Conservation (phyloP, 2,113 vertebrate genomes). For the Anhinga rufa region DNA sequence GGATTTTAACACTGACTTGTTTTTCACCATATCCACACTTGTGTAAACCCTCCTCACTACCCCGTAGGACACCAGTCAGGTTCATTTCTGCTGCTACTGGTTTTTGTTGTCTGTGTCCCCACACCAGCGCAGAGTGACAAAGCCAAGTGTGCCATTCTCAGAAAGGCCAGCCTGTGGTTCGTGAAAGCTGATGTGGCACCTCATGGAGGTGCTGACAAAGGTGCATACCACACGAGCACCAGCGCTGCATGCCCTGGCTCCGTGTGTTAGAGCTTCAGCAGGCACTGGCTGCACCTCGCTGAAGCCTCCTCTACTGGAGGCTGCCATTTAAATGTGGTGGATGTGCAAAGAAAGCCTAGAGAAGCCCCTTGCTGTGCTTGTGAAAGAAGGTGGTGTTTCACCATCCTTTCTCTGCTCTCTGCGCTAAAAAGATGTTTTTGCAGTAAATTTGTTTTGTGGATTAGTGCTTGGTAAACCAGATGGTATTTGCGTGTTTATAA, state of each 20-base stretch:
- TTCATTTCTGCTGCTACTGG: neutral
- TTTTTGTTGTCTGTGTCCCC: neutral
- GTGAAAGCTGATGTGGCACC: neutral
- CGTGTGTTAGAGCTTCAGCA: neutral
- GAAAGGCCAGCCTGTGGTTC: neutral
- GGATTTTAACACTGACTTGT: neutral
- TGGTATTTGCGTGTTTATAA: neutral
- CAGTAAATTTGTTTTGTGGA: neutral
- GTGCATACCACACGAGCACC: accelerated
- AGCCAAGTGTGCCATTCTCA: neutral
- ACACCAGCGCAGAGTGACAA: neutral
- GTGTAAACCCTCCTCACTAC: neutral
- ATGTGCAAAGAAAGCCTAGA: neutral
- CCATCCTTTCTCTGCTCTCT: neutral
- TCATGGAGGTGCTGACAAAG: neutral
- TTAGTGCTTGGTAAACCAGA: neutral
- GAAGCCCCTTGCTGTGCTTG: neutral
- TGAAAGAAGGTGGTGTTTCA: neutral
- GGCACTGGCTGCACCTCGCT: neutral
- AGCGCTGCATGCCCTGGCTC: accelerated
- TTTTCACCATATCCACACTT: neutral
- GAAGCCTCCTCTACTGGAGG: neutral
- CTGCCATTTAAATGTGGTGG: neutral
- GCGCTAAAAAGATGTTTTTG: neutral
- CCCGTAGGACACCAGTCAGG: neutral